Conservation (phyloP, 2,113 vertebrate species). For the Chelonoidis abingdonii region DNA sequence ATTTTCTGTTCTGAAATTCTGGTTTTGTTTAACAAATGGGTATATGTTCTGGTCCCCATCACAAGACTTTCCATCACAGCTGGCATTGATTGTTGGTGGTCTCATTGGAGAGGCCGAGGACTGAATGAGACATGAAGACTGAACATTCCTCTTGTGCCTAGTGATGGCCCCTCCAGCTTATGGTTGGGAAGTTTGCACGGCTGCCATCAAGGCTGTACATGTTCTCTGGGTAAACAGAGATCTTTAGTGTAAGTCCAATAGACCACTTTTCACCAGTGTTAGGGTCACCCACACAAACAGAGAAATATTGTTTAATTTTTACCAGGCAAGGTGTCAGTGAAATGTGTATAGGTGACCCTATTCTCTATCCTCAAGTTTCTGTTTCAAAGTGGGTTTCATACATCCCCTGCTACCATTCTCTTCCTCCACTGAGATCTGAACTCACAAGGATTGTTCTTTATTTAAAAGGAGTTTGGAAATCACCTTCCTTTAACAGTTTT, state of each 20-base stretch:
- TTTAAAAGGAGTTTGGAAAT: neutral
- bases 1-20: neutral
- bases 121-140: neutral
- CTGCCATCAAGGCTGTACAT: neutral
- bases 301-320: neutral
- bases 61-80: constrained; percentile 17
- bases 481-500: neutral
- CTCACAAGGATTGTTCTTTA: neutral
- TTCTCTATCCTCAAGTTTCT: neutral
- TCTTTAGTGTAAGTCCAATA: neutral
- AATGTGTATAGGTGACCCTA: neutral
- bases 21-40: constrained; percentile 5
- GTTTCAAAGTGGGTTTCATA: neutral
- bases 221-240: neutral
- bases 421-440: neutral
- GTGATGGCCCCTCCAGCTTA: neutral
- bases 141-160: neutral
- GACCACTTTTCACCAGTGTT: neutral
- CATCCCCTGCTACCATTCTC: neutral
- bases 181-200: neutral
- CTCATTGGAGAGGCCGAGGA: neutral
- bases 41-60: neutral
- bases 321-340: neutral
- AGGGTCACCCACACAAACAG: neutral
- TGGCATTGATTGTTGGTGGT: constrained; percentile 11